Evolutionary conservation across 2,797 vertebrate species (phyloP).

Genomic region (Rhinichthys osculus): DNA sequence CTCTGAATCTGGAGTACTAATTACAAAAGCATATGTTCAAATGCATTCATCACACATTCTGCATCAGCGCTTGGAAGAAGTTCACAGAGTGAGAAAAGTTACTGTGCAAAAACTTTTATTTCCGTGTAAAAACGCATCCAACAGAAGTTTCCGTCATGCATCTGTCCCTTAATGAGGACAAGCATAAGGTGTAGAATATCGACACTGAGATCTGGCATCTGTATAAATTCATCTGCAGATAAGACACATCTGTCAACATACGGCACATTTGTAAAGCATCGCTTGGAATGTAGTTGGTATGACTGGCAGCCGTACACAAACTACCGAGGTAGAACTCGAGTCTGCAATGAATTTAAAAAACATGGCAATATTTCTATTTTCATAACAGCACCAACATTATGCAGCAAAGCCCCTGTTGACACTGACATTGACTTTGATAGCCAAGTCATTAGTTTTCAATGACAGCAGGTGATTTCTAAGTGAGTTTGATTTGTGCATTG

Average conservation of each 20-base stretch:
- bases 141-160: slow-evolving; percentile 44
- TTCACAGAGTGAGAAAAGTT: slow-evolving; percentile 1
- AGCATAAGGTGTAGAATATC: slow-evolving; percentile 35
- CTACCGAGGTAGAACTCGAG: background rate
- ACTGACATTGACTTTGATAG: slow-evolving; percentile 5
- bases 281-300: background rate
- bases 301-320: background rate
- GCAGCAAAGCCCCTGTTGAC: background rate
- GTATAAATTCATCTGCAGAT: slow-evolving; percentile 25
- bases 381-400: background rate
- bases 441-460: background rate
- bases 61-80: background rate
- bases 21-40: slow-evolving; percentile 17
- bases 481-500: background rate
- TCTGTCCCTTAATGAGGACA: slow-evolving; percentile 41
- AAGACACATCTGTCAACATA: slow-evolving; percentile 34
- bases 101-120: slow-evolving; percentile 15
- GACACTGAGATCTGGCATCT: slow-evolving; percentile 22
- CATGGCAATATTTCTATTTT: slow-evolving; percentile 9
- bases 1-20: background rate
- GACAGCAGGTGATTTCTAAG: slow-evolving; percentile 10
- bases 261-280: slow-evolving; percentile 4
- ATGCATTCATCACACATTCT: background rate
- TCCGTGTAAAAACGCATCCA: background rate
- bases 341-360: background rate